A percentile compares a stretch with the other conserved stretches of the same genome.
Evolutionary conservation across 2,113 vertebrate genomes (phyloP).

Genomic region (Cebidichthys violaceus): DNA sequence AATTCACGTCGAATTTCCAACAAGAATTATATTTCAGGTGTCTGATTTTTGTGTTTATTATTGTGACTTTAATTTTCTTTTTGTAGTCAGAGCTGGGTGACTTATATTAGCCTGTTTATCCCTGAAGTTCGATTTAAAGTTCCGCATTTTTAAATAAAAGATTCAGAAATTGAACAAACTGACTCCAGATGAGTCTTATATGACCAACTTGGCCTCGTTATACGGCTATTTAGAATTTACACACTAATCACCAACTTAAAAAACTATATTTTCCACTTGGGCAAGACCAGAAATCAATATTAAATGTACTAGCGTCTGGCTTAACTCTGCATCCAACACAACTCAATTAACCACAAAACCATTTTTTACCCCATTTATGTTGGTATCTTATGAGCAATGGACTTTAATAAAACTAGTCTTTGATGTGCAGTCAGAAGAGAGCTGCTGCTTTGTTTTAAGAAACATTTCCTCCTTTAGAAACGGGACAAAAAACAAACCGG

Average conservation of each 20-base stretch:
- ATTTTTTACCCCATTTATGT: neutral
- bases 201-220: neutral
- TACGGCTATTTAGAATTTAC: neutral
- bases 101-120: neutral
- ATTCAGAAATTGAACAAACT: neutral
- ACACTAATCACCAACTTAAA: neutral
- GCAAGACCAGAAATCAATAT: neutral
- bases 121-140: neutral
- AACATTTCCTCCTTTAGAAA: slow-evolving; percentile 10
- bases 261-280: neutral
- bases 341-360: neutral
- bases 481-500: neutral
- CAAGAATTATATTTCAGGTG: neutral
- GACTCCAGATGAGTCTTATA: neutral
- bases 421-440: neutral
- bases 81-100: neutral
- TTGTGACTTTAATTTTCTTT: neutral
- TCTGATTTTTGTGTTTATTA: neutral
- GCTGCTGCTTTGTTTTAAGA: neutral
- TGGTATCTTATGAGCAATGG: neutral
- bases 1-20: neutral
- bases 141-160: neutral
- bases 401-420: neutral
- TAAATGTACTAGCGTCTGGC: neutral
- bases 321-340: neutral